Evolutionary conservation across 1,140 invertebrate species (phyloP).

Genomic region (Physella acuta): DNA sequence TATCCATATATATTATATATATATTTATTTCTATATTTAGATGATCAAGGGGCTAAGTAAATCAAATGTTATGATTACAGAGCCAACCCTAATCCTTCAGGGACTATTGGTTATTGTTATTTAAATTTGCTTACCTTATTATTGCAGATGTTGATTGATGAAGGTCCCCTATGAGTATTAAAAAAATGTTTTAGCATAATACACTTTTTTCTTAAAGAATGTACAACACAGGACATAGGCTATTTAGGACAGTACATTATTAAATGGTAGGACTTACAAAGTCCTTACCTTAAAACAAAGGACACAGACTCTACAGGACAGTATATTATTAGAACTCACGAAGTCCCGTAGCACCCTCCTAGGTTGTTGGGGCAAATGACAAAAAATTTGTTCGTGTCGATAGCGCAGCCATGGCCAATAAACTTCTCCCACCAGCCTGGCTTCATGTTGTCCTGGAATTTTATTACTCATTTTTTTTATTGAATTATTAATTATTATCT

Average conservation of each 20-base stretch:
- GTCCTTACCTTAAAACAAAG: too few species aligned
- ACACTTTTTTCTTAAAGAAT: too few species aligned
- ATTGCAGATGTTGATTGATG: constrained; percentile 55
- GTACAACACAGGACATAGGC: too few species aligned
- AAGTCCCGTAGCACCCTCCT: constrained; percentile 59
- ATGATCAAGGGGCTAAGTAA: too few species aligned
- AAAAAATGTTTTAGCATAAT: too few species aligned
- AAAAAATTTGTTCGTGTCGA: constrained; percentile 60
- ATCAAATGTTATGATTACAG: too few species aligned
- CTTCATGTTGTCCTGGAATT: constrained; percentile 45
- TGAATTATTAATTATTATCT: too few species aligned
- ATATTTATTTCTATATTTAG: neutral
- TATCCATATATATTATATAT: neutral
- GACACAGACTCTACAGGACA: too few species aligned
- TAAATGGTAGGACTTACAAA: too few species aligned
- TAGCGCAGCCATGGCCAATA: constrained; percentile 58
- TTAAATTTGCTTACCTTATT: constrained; percentile 42
- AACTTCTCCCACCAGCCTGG: constrained; percentile 63
- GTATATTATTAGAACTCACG: constrained; percentile 38
- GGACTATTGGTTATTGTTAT: neutral
- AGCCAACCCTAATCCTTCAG: too few species aligned
- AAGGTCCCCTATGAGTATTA: constrained; percentile 56
- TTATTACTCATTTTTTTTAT: too few species aligned
- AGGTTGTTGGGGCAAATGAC: constrained; percentile 60
- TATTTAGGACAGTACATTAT: too few species aligned